Percentiles rank a stretch among this genome's conserved stretches.
Evolutionary conservation across 92 coral and sea anemone genomes (phyloP).

Genomic region (Pocillopora meandrina): DNA sequence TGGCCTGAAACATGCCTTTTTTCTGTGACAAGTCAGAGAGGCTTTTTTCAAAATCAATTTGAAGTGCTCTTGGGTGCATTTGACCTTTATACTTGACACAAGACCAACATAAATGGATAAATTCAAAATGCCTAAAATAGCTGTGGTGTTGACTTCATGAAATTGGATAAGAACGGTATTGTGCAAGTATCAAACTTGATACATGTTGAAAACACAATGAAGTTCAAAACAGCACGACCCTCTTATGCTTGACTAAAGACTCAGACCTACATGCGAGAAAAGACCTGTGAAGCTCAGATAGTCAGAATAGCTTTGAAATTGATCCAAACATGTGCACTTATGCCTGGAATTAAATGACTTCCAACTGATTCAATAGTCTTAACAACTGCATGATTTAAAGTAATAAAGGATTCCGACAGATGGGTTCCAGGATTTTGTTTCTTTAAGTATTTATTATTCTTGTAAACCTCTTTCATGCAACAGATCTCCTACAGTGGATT

Average conservation of each 20-base stretch:
- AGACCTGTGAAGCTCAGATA: background rate
- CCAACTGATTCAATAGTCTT: no score
- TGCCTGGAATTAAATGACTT: no score
- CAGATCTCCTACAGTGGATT: background rate
- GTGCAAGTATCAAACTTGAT: background rate
- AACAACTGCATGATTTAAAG: background rate
- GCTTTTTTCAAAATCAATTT: background rate
- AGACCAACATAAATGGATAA: background rate
- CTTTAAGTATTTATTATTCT: background rate
- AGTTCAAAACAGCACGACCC: constrained; percentile 17
- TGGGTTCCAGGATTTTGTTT: background rate
- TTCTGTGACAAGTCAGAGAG: background rate
- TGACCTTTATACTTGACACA: constrained; percentile 15
- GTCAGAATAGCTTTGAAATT: no score
- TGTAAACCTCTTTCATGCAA: background rate
- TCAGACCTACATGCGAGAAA: background rate
- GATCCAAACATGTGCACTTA: no score
- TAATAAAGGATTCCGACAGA: background rate
- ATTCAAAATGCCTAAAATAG: constrained; percentile 4
- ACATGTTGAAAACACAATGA: background rate
- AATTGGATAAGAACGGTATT: constrained; percentile 24
- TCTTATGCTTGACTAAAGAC: background rate
- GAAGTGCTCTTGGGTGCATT: constrained; percentile 4
- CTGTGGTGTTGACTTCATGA: constrained; percentile 13
- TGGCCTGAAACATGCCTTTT: background rate